phyloP scores from a whole-genome alignment of 1,140 invertebrate genomes.

The Copidosoma floridanum region DNA sequence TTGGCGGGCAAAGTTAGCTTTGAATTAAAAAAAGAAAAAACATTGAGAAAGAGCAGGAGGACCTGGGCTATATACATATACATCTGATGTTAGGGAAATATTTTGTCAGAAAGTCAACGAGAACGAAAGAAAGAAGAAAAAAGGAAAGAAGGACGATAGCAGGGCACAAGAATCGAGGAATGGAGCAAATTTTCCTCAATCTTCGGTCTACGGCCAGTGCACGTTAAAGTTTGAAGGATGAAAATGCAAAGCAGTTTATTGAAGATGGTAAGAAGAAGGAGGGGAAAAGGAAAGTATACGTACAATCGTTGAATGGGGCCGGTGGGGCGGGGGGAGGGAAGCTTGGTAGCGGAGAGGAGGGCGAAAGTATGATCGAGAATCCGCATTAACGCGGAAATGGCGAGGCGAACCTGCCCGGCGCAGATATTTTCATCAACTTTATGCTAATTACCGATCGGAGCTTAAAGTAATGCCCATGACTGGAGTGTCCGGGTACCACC shows the following conservation, averaged over 20 bases:
- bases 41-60: too few relatives aligned
- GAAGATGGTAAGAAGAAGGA: not conserved
- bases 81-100: too few relatives aligned
- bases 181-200: not conserved
- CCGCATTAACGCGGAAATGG: constrained; percentile 1
- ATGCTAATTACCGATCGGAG: constrained; percentile 39
- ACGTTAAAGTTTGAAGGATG: constrained; percentile 9
- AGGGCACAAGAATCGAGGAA: not conserved
- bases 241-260: constrained; percentile 16
- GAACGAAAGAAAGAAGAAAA: not conserved
- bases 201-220: not conserved
- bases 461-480: constrained; percentile 1
- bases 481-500: too few relatives aligned
- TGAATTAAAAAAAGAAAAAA: too few relatives aligned
- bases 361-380: constrained; percentile 8
- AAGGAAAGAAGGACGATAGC: constrained; percentile 4
- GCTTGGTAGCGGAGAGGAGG: too few relatives aligned
- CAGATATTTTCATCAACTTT: constrained; percentile 41
- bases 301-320: not conserved
- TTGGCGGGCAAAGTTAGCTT: too few relatives aligned
- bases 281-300: not conserved
- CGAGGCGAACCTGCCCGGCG: constrained; percentile 32
- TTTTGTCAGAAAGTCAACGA: not conserved
- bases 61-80: not conserved
- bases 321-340: too few relatives aligned